Base-by-base conservation (phyloP, 2,113 vertebrate species). In the Erpornis zantholeuca region DNA sequence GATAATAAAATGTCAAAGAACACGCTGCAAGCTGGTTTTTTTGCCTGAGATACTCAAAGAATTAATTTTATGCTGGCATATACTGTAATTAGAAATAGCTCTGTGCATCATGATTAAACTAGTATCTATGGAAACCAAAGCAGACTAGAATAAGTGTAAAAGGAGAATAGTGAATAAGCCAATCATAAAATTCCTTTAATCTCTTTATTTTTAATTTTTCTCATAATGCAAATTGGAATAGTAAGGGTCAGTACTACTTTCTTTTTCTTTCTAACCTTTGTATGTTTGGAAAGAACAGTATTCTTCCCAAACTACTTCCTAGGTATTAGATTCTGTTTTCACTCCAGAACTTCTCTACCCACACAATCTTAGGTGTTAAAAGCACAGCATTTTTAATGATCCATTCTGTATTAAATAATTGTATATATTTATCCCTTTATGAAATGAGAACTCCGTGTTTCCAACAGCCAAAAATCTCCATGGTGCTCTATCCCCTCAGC, bases 21-120 rank as follows among this genome's bases (percentile, higher is more conserved):
- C 93, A 97, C 97, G 95, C 82, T 96, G 93, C 96, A 97, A 98
- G 96, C 96, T 97, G 97, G 0, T 20, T 75, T 66, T 97, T 96
- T 95, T 92, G 93, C 85, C 97, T 97, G 97, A 96, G 97, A 97
- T 95, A 97, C 96, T 92, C 94, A 92, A 97, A 97, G 97, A 98
- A 98, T 98, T 98, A 97, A 98, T 98, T 98, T 98, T 98, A 97
- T 97, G 95, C 97, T 97, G 97, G 97, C 97, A 95, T 98, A 98
- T 98, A 97, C 97, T 97, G 97, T 97, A 98, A 98, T 98, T 98
- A 98, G 98, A 98, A 98, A 97, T 97, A 97, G 92, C 94, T 98
- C 96, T 83, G 82, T 97, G 97, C 96, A 97, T 98, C 97, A 93
- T 97, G 97, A 98, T 98, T 98, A 98, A 98, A 91, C 94, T 86